These are phyloP conservation scores for Aurelia coerulea DNA, from an alignment of 30 jellyfish, hydroid and myxozoan genomes.

Conservation along the genomic window DNA sequence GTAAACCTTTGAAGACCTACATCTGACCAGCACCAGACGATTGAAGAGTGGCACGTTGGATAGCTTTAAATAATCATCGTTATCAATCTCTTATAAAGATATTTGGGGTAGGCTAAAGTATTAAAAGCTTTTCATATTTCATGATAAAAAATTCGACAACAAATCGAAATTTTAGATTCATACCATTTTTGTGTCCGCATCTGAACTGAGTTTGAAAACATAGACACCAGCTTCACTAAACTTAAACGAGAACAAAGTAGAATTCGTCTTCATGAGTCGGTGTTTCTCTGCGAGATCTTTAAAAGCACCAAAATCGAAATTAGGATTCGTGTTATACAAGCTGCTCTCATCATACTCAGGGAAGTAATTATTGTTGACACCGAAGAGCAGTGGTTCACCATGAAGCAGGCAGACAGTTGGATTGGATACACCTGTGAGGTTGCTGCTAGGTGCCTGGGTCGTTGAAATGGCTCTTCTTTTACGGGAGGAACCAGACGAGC, in stretches of 20 bases:
- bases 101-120: too few relatives aligned
- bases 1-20: too few relatives aligned
- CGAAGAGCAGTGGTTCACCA: slow-evolving; percentile 84
- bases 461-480: slow-evolving; percentile 73
- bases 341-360: slow-evolving; percentile 91
- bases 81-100: too few relatives aligned
- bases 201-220: slow-evolving; percentile 85
- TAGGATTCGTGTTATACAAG: slow-evolving; percentile 90
- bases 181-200: slow-evolving; percentile 76
- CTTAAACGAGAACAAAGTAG: slow-evolving; percentile 83
- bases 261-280: slow-evolving; percentile 70
- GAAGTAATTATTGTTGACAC: slow-evolving; percentile 79
- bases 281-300: slow-evolving; percentile 86
- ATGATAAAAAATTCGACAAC: too few relatives aligned
- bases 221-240: slow-evolving; percentile 89
- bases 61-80: too few relatives aligned
- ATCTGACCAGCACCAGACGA: too few relatives aligned
- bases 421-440: slow-evolving; percentile 76
- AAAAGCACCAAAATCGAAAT: slow-evolving; percentile 93
- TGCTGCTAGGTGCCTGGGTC: slow-evolving; percentile 66
- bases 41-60: too few relatives aligned
- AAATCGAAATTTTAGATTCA: neutral
- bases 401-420: slow-evolving; percentile 85
- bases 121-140: too few relatives aligned
- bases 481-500: slow-evolving; percentile 46